Evolutionary conservation across 2,113 vertebrate species (phyloP), one percentile per base, ranked within the genome.

Genomic region (Misgurnus anguillicaudatus): DNA sequence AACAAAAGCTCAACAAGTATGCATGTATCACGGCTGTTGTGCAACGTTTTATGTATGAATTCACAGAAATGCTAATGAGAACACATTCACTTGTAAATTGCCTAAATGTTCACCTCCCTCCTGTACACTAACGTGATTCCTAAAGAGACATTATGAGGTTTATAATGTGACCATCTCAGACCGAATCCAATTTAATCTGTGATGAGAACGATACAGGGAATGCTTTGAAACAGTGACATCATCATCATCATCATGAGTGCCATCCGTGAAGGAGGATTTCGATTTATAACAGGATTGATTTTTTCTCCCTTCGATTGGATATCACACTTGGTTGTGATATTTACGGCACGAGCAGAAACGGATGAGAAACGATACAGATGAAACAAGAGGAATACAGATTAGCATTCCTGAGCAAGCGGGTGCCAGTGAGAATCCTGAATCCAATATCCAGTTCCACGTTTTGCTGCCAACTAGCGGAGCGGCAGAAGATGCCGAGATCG

Each of bases 401-500:
- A 55, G 36, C 10, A 51, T 57, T 51, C n/a, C 48, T 41, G 38
- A 31, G 62, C 17, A 51, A 39, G 42, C 62, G 53, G n/a, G 51
- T 58, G 58, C 16, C 24, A 67, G 55, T 31, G 72, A 75, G 65
- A 75, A 68, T 81, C 83, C 83, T 51, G 76, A 79, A 75, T 78
- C 79, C 57, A 5, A 16, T 4, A 2, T 84, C 82, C 68, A 5
- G 14, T 5, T 81, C 82, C 82, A 36, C n/a, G 64, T 84, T 79
- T 84, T 84, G 60, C 64, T 5, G 6, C 1, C 38, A 7, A n/a
- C 79, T 17, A 36, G 45, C 24, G 14, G 79, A 75, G 62, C 62
- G 3, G 71, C 60, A 65, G 65, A 84, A 81, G 75, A 84, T 79
- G 75, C 83, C 77, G 58, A 73, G 60, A 78, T 66, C 76, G 83